phyloP scores from a whole-genome alignment of 2,113 vertebrate genomes.

The Nothobranchius furzeri region DNA sequence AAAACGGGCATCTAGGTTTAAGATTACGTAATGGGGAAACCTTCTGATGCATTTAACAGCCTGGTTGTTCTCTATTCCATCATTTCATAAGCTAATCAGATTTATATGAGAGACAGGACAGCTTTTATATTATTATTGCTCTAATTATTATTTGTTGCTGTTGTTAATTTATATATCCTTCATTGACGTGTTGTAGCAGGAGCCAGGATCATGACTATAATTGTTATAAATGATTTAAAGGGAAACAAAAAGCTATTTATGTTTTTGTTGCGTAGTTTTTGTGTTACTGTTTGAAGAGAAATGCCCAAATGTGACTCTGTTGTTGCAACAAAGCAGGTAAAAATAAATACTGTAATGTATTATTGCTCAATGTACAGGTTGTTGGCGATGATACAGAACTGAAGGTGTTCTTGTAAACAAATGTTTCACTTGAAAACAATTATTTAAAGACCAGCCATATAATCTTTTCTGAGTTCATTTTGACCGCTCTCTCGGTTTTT shows the following conservation, averaged over 20 bases:
- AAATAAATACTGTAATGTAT: conserved; percentile 70
- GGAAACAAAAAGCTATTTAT: conserved; percentile 81
- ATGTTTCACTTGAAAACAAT: conserved; percentile 60
- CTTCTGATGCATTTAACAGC: conserved; percentile 26
- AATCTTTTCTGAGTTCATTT: conserved; percentile 56
- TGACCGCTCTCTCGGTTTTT: conserved; percentile 24
- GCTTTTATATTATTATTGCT: conserved; percentile 85
- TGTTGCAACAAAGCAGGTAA: conserved; percentile 67
- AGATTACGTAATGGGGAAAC: conserved; percentile 12
- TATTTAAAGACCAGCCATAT: conserved; percentile 78
- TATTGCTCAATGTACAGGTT: conserved; percentile 46
- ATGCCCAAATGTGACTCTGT: conserved; percentile 69
- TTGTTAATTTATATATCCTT: conserved; percentile 79
- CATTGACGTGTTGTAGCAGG: conserved; percentile 69
- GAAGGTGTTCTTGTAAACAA: conserved; percentile 51
- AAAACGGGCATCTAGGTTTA: conserved; percentile 22
- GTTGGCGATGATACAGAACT: conserved; percentile 56
- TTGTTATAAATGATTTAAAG: conserved; percentile 75
- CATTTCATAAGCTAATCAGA: conserved; percentile 80
- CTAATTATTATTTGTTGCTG: conserved; percentile 74
- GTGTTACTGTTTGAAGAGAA: conserved; percentile 71
- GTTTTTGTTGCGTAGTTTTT: conserved; percentile 75
- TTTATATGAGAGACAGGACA: conserved; percentile 70
- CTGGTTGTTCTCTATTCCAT: conserved; percentile 32
- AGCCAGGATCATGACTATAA: conserved; percentile 71